Conservation (phyloP, 2,888 invertebrate species). For the Perizoma affinitatum region DNA sequence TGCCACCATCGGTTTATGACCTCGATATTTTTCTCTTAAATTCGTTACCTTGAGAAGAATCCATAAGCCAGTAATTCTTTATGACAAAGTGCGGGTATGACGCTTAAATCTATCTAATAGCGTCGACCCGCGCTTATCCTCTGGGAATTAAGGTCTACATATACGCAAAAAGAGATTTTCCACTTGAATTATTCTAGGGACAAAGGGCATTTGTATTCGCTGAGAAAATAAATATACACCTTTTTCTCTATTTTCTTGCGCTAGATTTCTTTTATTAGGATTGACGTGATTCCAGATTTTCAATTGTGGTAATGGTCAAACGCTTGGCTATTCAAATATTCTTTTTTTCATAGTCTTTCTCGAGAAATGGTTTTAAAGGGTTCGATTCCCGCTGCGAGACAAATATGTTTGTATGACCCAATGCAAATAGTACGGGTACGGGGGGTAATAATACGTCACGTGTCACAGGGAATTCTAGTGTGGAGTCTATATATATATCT, state of each 20-base stretch:
- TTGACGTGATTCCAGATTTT: slow-evolving; percentile 16
- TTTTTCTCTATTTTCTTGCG: slow-evolving; percentile 28
- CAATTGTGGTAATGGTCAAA: slow-evolving; percentile 1
- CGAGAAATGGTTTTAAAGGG: too few species aligned
- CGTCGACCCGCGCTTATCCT: slow-evolving; percentile 35
- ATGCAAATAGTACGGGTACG: too few species aligned
- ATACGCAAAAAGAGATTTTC: slow-evolving; percentile 41
- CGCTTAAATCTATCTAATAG: slow-evolving; percentile 37
- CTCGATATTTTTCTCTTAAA: background rate
- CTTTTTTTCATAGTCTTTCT: too few species aligned
- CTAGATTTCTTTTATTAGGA: slow-evolving; percentile 22
- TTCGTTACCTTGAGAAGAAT: background rate
- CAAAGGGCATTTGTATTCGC: slow-evolving; percentile 39
- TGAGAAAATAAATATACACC: slow-evolving; percentile 36
- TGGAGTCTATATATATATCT: too few species aligned
- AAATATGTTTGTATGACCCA: too few species aligned
- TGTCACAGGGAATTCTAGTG: too few species aligned
- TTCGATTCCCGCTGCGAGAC: too few species aligned
- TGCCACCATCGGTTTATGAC: too few species aligned
- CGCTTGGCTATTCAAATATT: too few species aligned
- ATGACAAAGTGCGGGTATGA: slow-evolving; percentile 25
- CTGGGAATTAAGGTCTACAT: slow-evolving; percentile 34
- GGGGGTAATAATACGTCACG: too few species aligned
- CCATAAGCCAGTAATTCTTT: slow-evolving; percentile 15
- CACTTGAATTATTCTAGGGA: slow-evolving; percentile 39